A percentile compares a stretch with the other conserved stretches of the same genome.
Conservation (phyloP, 2,888 invertebrate genomes). For the Nipponacmea schrenckii region DNA sequence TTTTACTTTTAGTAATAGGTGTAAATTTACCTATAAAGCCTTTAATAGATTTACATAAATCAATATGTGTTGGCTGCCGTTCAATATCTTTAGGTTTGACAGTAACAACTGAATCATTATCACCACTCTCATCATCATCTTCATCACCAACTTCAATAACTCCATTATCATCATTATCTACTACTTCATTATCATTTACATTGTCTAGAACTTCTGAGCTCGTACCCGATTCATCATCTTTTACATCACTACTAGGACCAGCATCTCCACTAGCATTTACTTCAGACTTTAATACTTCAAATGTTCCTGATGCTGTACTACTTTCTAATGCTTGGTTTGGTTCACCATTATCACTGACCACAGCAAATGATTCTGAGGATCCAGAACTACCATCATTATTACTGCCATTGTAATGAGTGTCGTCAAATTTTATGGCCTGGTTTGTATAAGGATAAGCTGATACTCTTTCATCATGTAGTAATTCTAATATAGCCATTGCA, state of each 20-base stretch:
- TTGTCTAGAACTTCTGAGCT: constrained; percentile 19
- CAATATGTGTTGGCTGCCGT: constrained; percentile 39
- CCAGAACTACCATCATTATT: constrained; percentile 37
- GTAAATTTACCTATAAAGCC: constrained; percentile 55
- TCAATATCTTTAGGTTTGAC: constrained; percentile 47
- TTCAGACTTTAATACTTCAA: neutral
- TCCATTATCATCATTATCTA: constrained; percentile 18
- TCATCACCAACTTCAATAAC: constrained; percentile 27
- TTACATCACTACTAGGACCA: constrained; percentile 13
- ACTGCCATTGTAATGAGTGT: constrained; percentile 34
- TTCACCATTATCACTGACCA: constrained; percentile 45
- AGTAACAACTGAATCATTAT: constrained; percentile 53
- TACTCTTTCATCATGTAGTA: constrained; percentile 49
- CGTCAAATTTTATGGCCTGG: constrained; percentile 25
- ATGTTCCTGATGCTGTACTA: neutral
- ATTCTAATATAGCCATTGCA: constrained; percentile 59
- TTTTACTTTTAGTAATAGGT: too few relatives aligned
- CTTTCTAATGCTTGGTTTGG: constrained; percentile 25
- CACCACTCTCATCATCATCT: constrained; percentile 41
- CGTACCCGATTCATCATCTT: constrained; percentile 15
- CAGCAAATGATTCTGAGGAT: constrained; percentile 51
- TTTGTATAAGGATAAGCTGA: neutral
- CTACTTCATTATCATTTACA: constrained; percentile 20
- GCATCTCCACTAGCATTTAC: constrained; percentile 9
- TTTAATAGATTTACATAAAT: constrained; percentile 53